These are phyloP conservation scores for Caenorhabditis auriculariae DNA, from an alignment of 2,888 invertebrate genomes.

Conservation along the genomic window DNA sequence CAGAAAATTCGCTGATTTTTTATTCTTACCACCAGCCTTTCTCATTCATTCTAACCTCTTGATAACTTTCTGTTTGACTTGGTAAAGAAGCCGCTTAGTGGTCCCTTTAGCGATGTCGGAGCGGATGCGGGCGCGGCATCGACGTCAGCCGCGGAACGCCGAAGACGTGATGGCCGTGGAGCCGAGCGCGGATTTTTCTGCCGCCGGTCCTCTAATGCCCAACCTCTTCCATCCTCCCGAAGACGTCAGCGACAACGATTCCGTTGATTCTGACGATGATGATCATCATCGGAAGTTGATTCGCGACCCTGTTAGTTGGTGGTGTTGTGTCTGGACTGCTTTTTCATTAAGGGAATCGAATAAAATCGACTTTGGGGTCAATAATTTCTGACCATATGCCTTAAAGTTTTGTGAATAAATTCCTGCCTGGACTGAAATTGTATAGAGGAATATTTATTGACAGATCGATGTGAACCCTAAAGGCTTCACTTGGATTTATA, in stretches of 20 bases:
- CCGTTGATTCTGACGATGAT: slow-evolving; percentile 21
- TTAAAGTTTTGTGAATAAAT: no score
- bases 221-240: slow-evolving; percentile 19
- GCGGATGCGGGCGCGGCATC: slow-evolving; percentile 33
- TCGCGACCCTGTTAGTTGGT: slow-evolving; percentile 26
- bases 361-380: no score
- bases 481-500: no score
- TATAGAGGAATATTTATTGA: no score
- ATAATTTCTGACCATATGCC: no score
- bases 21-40: no score
- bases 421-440: no score
- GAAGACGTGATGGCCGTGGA: slow-evolving; percentile 61
- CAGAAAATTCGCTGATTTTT: no score
- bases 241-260: slow-evolving; percentile 7
- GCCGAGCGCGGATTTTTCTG: slow-evolving; percentile 50
- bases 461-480: no score
- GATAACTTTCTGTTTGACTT: neutral
- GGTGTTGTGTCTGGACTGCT: no score
- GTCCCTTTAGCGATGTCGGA: slow-evolving; percentile 40
- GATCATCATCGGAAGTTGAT: slow-evolving; percentile 14
- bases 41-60: neutral
- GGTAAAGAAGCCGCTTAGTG: no score
- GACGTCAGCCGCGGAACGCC: slow-evolving; percentile 36
- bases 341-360: no score
- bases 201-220: slow-evolving; percentile 44